Percentiles rank a stretch among this genome's conserved stretches.
Conservation (phyloP, 2,888 invertebrate species). For the Dorcus hopei region DNA sequence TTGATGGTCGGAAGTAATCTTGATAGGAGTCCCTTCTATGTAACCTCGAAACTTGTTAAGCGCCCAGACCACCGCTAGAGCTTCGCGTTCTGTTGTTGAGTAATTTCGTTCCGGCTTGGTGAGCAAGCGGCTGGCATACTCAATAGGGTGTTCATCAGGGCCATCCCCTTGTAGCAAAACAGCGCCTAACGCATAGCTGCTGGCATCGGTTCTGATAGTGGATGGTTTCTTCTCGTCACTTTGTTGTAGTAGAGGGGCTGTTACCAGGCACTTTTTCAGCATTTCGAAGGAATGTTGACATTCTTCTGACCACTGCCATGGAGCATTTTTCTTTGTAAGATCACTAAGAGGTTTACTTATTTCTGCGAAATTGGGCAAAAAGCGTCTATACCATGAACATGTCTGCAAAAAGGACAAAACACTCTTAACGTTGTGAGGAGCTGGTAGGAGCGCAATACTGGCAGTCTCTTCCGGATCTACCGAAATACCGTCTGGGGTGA, state of each 20-base stretch:
- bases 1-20: conserved; percentile 47
- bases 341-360: conserved; percentile 16
- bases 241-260: conserved; percentile 28
- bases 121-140: conserved; percentile 32
- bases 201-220: conserved; percentile 31
- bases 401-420: conserved; percentile 17
- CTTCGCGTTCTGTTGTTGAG: conserved; percentile 29
- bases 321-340: conserved; percentile 18
- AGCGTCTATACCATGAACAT: conserved; percentile 23
- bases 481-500: conserved; percentile 13
- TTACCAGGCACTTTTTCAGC: conserved; percentile 23
- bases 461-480: conserved; percentile 13
- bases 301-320: conserved; percentile 19
- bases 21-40: conserved; percentile 39
- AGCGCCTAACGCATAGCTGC: conserved; percentile 27
- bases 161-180: conserved; percentile 25
- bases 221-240: conserved; percentile 24
- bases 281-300: conserved; percentile 20
- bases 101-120: conserved; percentile 30
- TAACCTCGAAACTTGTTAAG: conserved; percentile 44
- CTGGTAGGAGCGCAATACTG: conserved; percentile 13
- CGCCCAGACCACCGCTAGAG: conserved; percentile 35
- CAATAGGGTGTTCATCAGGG: conserved; percentile 20
- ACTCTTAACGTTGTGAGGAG: conserved; percentile 17
- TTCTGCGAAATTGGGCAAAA: conserved; percentile 20